A percentile compares a stretch with the other conserved stretches of the same genome.
phyloP scores from a whole-genome alignment of 2,888 invertebrate genomes.

The Cylindroiulus punctatus region DNA sequence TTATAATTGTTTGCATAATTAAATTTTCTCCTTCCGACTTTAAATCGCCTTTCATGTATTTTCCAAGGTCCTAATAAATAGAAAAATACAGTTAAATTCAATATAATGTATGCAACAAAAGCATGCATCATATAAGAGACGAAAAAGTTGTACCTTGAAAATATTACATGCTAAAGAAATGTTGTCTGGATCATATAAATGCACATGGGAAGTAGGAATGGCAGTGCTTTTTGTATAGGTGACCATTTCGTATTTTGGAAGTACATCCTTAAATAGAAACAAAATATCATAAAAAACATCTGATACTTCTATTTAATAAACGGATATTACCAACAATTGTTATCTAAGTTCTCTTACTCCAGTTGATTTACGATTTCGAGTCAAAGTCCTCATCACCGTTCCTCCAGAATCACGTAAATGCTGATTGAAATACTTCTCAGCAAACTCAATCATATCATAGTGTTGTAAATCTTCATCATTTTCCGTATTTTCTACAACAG shows the following conservation, averaged over 20 bases:
- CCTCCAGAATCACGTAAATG: slow-evolving; percentile 70
- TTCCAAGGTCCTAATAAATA: slow-evolving; percentile 79
- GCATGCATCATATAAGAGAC: not conserved
- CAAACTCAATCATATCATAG: slow-evolving; percentile 90
- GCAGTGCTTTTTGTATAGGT: slow-evolving; percentile 86
- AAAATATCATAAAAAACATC: not conserved
- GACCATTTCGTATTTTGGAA: slow-evolving; percentile 93
- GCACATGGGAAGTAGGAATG: slow-evolving; percentile 92
- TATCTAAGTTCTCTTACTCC: slow-evolving; percentile 54
- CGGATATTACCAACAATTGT: not conserved
- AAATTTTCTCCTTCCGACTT: slow-evolving; percentile 84
- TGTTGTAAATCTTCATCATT: slow-evolving; percentile 71
- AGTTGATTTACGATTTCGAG: slow-evolving; percentile 61
- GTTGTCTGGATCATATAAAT: slow-evolving; percentile 94
- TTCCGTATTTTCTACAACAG: slow-evolving; percentile 69
- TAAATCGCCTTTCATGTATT: slow-evolving; percentile 88
- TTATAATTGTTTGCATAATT: slow-evolving; percentile 84
- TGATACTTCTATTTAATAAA: not conserved
- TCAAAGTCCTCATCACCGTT: slow-evolving; percentile 61
- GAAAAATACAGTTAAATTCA: slow-evolving; percentile 1
- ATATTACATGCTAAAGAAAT: slow-evolving; percentile 87
- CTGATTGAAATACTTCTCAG: slow-evolving; percentile 90
- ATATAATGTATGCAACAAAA: not conserved
- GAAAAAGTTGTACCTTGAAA: slow-evolving; percentile 76
- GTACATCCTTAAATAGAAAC: slow-evolving; percentile 65